Evolutionary conservation across 2,888 invertebrate genomes (phyloP), one percentile per base, ranked within the genome.

Genomic region (Oxyscelio sp.): DNA sequence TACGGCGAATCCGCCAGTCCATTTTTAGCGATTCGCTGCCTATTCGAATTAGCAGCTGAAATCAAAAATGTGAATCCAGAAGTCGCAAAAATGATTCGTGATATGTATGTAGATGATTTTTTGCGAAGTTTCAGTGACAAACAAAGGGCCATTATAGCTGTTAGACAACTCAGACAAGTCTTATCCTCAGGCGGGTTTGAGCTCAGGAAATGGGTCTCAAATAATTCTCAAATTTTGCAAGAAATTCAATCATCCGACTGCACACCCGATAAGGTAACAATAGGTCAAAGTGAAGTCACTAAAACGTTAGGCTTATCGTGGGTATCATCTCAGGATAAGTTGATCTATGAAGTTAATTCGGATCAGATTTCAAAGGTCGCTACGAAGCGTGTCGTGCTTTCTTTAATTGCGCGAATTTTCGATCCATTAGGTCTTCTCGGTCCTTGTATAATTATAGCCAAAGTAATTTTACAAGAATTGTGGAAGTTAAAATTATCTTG

Each of bases 181-280:
- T 31, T 63, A 15, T 4, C 63, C 9, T 17, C 63, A 19, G 63
- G 27, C 3, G 63, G 63, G 0, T 63, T 63, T 19, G 48, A 63
- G 48, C 31, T 63, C 19, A 45, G 48, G 22, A 63, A 63, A 31
- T 63, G 63, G 63, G 21, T 63, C 4, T 63, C 63, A 13, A 63
- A 63, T n/a, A 19, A 63, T n/a, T n/a, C 27, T 0, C 27, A 31
- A 31, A 17, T 63, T 63, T 27, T 48, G 1, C 2, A 43, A 1
- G 6, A n/a, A n/a, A n/a, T n/a, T n/a, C n/a, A n/a, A n/a, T n/a
- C n/a, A n/a, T n/a, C n/a, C 27, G 6, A 27, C 6, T 3, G 6
- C 27, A 4, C 6, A 27, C 4, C 6, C 31, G 11, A 45, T n/a
- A 13, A 19, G 8, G 11, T 63, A n/a, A 6, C 15, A 2, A 45